phyloP scores from a whole-genome alignment of 2,888 invertebrate genomes.

The Blastobasis lacticolella region DNA sequence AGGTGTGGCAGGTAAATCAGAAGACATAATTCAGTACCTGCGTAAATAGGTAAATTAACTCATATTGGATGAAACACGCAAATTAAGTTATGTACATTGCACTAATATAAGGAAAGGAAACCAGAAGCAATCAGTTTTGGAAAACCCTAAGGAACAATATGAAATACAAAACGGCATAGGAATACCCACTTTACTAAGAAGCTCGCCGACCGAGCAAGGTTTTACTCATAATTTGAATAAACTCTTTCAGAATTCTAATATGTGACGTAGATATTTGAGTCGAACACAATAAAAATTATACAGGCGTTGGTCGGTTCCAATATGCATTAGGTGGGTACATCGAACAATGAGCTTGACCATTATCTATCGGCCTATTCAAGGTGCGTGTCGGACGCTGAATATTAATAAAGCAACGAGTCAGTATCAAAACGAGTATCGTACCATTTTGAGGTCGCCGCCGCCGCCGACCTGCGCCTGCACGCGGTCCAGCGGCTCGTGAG shows the following conservation, averaged over 20 bases:
- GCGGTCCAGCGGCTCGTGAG: conserved; percentile 86
- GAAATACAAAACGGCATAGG: too few relatives aligned
- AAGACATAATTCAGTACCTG: too few relatives aligned
- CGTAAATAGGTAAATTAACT: too few relatives aligned
- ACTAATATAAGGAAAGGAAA: too few relatives aligned
- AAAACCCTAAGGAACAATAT: too few relatives aligned
- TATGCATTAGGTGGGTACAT: conserved; percentile 11
- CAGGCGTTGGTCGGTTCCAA: neutral
- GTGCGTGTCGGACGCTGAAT: conserved; percentile 1
- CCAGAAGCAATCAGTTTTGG: too few relatives aligned
- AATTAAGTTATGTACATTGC: too few relatives aligned
- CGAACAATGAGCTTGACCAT: conserved; percentile 27
- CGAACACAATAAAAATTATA: too few relatives aligned
- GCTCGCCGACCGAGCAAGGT: neutral
- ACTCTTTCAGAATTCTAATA: neutral
- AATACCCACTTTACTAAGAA: neutral
- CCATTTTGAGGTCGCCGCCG: conserved; percentile 66
- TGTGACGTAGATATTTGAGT: neutral
- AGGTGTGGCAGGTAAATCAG: too few relatives aligned
- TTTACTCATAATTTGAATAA: neutral
- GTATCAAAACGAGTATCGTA: conserved; percentile 26
- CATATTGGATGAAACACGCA: too few relatives aligned
- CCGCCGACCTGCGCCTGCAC: conserved; percentile 67
- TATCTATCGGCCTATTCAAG: conserved; percentile 26
- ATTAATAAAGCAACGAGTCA: conserved; percentile 20